Percentiles rank a stretch among this genome's conserved stretches.
phyloP scores from a whole-genome alignment of 2,113 vertebrate genomes.

The Zosterops lateralis region DNA sequence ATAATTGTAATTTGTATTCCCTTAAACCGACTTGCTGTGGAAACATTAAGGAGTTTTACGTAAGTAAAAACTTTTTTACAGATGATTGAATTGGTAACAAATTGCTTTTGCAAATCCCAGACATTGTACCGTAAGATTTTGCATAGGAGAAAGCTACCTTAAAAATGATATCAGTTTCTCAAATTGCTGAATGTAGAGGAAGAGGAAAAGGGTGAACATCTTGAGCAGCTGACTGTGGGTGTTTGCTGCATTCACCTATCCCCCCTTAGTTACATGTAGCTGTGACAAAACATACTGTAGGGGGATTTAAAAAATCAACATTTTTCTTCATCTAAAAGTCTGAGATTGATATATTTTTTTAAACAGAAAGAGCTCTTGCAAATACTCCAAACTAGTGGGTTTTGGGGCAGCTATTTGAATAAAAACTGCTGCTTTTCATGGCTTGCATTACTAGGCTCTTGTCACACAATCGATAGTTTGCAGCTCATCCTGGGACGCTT shows the following conservation, averaged over 20 bases:
- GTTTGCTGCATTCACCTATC: not conserved
- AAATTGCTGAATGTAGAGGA: not conserved
- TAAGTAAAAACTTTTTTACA: not conserved
- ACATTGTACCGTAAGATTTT: not conserved
- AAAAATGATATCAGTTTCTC: not conserved
- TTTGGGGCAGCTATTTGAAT: not conserved
- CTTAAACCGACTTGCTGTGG: not conserved
- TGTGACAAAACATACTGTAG: not conserved
- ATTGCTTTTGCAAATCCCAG: not conserved
- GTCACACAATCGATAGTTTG: not conserved
- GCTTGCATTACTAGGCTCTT: not conserved
- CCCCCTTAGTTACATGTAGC: not conserved
- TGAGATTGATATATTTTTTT: not conserved
- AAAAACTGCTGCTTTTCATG: not conserved
- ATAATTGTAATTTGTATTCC: not conserved
- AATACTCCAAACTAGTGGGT: not conserved
- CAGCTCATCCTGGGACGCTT: not conserved
- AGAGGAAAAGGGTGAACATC: not conserved
- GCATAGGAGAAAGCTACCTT: not conserved
- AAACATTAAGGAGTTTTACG: not conserved
- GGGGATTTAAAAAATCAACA: rapidly evolving
- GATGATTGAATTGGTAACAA: not conserved
- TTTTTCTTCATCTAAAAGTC: not conserved
- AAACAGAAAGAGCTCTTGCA: not conserved
- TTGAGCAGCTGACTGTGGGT: not conserved